Conservation (phyloP, 2,888 invertebrate genomes). For the Drosophila incognita region DNA sequence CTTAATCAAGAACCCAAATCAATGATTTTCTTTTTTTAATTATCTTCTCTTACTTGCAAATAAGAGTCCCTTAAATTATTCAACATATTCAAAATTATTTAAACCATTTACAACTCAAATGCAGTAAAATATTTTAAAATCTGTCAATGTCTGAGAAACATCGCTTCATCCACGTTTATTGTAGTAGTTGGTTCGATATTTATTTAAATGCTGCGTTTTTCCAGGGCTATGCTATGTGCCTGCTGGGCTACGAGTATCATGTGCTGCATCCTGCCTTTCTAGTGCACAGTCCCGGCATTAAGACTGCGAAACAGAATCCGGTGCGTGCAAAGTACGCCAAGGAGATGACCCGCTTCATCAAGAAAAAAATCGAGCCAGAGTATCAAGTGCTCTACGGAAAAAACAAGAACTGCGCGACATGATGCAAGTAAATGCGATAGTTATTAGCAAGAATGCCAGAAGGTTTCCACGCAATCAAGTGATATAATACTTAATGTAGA, state of each 20-base stretch:
- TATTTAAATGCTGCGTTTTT: not conserved
- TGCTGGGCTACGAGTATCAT: constrained; percentile 94
- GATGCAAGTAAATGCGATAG: constrained; percentile 8
- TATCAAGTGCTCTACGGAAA: constrained; percentile 91
- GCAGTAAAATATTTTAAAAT: not conserved
- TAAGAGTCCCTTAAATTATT: not conserved
- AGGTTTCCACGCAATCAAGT: constrained; percentile 21
- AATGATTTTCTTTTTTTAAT: too few species aligned
- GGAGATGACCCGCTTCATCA: constrained; percentile 86
- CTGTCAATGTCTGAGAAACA: not conserved
- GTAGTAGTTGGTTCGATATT: not conserved
- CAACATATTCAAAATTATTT: not conserved
- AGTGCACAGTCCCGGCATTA: constrained; percentile 95
- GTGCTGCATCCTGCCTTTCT: constrained; percentile 95
- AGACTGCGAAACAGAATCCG: constrained; percentile 87
- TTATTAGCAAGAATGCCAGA: not conserved
- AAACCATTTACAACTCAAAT: not conserved
- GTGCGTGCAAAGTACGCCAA: constrained; percentile 87
- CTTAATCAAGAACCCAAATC: too few species aligned
- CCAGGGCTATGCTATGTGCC: constrained; percentile 94
- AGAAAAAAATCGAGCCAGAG: constrained; percentile 91
- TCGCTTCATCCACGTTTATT: not conserved
- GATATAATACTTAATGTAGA: constrained; percentile 14
- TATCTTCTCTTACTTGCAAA: not conserved
- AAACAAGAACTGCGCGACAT: constrained; percentile 87